Evolutionary conservation across 2,797 vertebrate species (phyloP).

Genomic region (Pseudocheirus occidentalis): DNA sequence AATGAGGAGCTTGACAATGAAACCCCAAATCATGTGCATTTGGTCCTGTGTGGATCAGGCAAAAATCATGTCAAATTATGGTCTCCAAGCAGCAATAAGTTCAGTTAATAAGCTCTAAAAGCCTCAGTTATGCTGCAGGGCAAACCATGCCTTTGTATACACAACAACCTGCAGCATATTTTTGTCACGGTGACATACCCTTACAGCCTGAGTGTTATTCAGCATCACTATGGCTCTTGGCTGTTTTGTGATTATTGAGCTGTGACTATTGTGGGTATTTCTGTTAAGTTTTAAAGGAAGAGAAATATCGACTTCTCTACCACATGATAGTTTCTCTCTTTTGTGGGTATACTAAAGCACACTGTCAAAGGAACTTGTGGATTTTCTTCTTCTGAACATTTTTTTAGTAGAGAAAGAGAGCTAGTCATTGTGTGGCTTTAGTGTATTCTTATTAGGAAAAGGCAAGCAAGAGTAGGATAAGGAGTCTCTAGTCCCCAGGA

Average conservation of each 20-base stretch:
- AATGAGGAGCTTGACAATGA: not conserved
- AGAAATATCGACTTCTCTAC: not conserved
- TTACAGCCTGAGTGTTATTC: not conserved
- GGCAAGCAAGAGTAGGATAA: not conserved
- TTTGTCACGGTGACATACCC: not conserved
- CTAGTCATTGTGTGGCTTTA: not conserved
- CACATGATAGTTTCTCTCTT: not conserved
- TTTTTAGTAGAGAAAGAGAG: not conserved
- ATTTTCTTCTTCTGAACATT: not conserved
- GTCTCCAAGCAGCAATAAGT: not conserved
- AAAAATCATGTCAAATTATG: slow-evolving; percentile 20
- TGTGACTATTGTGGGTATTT: not conserved
- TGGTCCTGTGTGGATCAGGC: not conserved
- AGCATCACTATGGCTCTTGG: not conserved
- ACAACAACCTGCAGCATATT: not conserved
- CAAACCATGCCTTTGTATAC: not conserved
- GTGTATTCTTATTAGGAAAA: not conserved
- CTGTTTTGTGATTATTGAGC: not conserved
- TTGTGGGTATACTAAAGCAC: not conserved
- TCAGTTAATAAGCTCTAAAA: slow-evolving; percentile 24
- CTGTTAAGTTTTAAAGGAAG: not conserved
- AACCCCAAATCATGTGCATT: not conserved
- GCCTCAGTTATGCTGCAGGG: not conserved
- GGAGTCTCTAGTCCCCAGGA: not conserved
- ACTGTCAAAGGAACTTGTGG: not conserved